phyloP scores from a whole-genome alignment of 2,888 invertebrate species.

The Amiota communis region DNA sequence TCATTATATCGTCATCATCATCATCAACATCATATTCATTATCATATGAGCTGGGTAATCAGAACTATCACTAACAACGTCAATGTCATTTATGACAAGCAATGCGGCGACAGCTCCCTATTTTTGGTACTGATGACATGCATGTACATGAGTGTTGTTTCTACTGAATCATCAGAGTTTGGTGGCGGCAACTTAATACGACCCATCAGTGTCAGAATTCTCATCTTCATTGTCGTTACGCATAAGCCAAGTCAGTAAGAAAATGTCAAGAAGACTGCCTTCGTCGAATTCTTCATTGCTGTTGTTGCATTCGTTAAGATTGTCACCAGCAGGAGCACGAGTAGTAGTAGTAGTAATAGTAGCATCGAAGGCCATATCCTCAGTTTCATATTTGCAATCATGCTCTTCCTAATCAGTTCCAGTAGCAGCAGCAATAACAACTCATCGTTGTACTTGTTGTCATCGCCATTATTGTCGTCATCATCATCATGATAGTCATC shows the following conservation, averaged over 20 bases:
- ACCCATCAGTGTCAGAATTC: slow-evolving; percentile 26
- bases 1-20: not conserved
- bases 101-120: slow-evolving; percentile 20
- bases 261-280: not conserved
- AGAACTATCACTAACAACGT: slow-evolving; percentile 63
- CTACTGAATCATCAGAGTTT: slow-evolving; percentile 24
- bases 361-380: slow-evolving; percentile 28
- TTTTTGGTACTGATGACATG: slow-evolving; percentile 22
- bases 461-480: slow-evolving; percentile 28
- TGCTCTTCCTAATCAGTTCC: slow-evolving; percentile 25
- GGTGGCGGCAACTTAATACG: slow-evolving; percentile 59
- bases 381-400: slow-evolving; percentile 48
- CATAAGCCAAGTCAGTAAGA: not conserved
- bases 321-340: slow-evolving; percentile 54
- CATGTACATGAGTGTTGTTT: slow-evolving; percentile 1
- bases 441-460: slow-evolving; percentile 38
- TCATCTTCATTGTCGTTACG: not conserved
- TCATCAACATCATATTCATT: not conserved
- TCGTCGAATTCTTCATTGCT: not conserved
- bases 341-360: slow-evolving; percentile 6
- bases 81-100: slow-evolving; percentile 65
- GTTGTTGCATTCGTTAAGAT: not conserved
- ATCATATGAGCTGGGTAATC: slow-evolving; percentile 47
- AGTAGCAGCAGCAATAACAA: slow-evolving; percentile 56
- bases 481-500: slow-evolving; percentile 53